A percentile compares a stretch with the other conserved stretches of the same genome.
These are phyloP conservation scores for Chaetura pelagica DNA, from an alignment of 2,113 vertebrate species.

Conservation along the genomic window DNA sequence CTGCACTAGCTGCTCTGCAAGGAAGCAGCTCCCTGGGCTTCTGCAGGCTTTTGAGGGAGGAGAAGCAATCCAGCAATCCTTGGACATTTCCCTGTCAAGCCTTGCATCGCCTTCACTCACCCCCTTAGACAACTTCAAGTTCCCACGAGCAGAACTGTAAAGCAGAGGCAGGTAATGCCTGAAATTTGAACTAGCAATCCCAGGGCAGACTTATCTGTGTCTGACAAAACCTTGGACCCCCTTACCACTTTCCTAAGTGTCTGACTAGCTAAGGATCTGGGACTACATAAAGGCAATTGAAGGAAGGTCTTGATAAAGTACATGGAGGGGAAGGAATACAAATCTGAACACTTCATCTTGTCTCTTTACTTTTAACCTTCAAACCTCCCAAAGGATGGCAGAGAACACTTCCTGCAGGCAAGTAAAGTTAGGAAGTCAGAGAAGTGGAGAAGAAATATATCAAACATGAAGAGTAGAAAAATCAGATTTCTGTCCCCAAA, in stretches of 20 bases:
- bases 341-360: neutral
- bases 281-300: neutral
- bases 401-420: neutral
- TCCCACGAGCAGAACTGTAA: neutral
- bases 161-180: too few species aligned
- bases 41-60: neutral
- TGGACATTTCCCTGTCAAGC: neutral
- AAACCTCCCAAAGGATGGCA: neutral
- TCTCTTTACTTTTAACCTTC: neutral
- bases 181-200: neutral
- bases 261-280: neutral
- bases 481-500: neutral
- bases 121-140: neutral
- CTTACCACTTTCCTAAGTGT: neutral
- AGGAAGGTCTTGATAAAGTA: neutral
- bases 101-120: neutral
- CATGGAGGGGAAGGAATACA: neutral
- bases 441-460: neutral
- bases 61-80: neutral
- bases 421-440: neutral
- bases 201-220: neutral
- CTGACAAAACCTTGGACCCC: neutral
- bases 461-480: neutral
- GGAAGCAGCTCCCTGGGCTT: too few species aligned
- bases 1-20: neutral